A percentile compares a stretch with the other conserved stretches of the same genome.
phyloP scores from a whole-genome alignment of 2,888 invertebrate species.

The Drosophila aldrichi region DNA sequence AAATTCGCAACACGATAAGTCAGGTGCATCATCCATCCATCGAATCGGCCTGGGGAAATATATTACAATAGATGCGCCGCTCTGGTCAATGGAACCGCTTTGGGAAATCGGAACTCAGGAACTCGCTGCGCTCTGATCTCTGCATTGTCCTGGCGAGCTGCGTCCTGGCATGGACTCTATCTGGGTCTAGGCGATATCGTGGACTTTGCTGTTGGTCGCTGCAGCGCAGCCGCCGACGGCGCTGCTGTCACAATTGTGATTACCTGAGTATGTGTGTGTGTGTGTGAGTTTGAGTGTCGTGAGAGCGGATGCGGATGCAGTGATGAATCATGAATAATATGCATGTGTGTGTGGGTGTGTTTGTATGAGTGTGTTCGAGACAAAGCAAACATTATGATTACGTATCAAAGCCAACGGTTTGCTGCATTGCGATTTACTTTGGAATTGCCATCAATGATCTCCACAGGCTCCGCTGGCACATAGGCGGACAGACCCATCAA shows the following conservation, averaged over 20 bases:
- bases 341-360: constrained; percentile 20
- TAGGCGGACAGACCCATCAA: constrained; percentile 86
- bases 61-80: constrained; percentile 65
- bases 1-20: constrained; percentile 35
- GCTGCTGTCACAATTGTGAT: constrained; percentile 81
- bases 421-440: constrained; percentile 86
- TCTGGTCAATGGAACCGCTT: constrained; percentile 9
- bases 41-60: constrained; percentile 45
- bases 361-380: constrained; percentile 39
- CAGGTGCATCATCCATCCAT: constrained; percentile 22
- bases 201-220: constrained; percentile 58
- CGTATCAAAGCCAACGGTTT: constrained; percentile 44
- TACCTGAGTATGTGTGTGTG: constrained; percentile 63
- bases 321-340: constrained; percentile 7
- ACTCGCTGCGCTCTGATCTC: too few species aligned
- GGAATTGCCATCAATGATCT: constrained; percentile 88
- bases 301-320: constrained; percentile 24
- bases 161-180: constrained; percentile 52
- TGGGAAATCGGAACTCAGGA: too few species aligned
- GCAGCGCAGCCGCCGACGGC: constrained; percentile 50
- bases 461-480: constrained; percentile 86
- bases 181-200: constrained; percentile 81
- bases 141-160: not conserved
- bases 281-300: constrained; percentile 13
- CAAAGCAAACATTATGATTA: constrained; percentile 49